Conservation (phyloP, 2,113 vertebrate species). For the Crotalus tigris region DNA sequence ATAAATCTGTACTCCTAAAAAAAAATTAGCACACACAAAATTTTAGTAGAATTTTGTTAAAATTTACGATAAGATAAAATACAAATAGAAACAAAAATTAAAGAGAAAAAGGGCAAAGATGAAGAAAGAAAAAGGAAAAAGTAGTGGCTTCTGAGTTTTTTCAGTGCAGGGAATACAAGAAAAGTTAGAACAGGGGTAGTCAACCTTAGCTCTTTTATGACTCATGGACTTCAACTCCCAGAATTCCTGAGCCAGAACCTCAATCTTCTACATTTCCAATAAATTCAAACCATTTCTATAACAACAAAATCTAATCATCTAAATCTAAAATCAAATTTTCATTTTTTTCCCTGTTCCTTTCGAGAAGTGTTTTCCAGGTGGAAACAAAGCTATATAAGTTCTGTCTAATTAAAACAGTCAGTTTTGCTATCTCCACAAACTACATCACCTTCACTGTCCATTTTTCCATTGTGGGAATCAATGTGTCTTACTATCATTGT, state of each 20-base stretch:
- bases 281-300: neutral
- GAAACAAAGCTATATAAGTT: neutral
- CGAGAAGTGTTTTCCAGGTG: neutral
- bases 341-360: neutral
- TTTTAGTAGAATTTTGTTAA: neutral
- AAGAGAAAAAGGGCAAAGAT: neutral
- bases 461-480: neutral
- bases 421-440: neutral
- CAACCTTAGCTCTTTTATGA: too few species aligned
- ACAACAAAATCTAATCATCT: neutral
- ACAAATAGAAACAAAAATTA: neutral
- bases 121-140: neutral
- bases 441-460: neutral
- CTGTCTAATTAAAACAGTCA: neutral
- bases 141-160: neutral
- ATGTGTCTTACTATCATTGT: neutral
- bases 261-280: neutral
- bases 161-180: neutral
- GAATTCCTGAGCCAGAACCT: neutral
- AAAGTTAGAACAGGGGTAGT: neutral
- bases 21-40: neutral
- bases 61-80: neutral
- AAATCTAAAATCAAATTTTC: neutral
- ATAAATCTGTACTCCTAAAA: neutral
- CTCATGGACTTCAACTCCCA: too few species aligned